Evolutionary conservation across 2,113 vertebrate species (phyloP), one percentile per base, ranked within the genome.

Genomic region (Brachypteracias leptosomus): DNA sequence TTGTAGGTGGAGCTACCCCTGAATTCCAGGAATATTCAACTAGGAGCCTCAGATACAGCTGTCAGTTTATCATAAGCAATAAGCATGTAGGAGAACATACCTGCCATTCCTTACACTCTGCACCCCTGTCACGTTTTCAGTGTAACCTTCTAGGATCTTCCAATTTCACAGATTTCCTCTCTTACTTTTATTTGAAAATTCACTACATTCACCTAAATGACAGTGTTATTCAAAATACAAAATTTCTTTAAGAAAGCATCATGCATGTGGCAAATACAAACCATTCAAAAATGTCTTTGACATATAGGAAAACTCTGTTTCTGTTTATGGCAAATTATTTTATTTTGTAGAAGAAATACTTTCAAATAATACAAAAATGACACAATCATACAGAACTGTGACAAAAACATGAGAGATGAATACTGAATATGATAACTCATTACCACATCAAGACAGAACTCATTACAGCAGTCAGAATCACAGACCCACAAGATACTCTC

Each of bases 341-440:
- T 98, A 98, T 98, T 98, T 98, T 92, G 88, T 97, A 98, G 97
- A 97, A 98, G 98, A 97, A 97, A 97, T 98, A 97, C 72, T 97
- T 97, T 97, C 96, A 97, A 98, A 98, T 96, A 93, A 97, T 98
- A 98, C 97, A 98, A 97, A 97, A 96, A 97, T 95, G 97, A 97
- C 97, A 97, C 89, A 96, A 97, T 97, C 89, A 94, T 96, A 97
- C 95, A 97, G 95, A 97, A 97, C 95, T 93, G 95, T 94, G 97
- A 98, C 98, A 97, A 97, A 95, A 97, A 95, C 93, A 96, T 97
- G 92, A 97, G 97, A 98, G 97, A 98, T 98, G 98, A 98, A 98
- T 96, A 97, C 97, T 97, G 97, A 97, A 85, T 86, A 94, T 74
- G 79, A 81, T 94, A 97, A 96, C 83, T 94, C 91, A 96, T 96